A percentile compares a stretch with the other conserved stretches of the same genome.
Conservation (phyloP, 2,888 invertebrate species). For the Pollenia amentaria region DNA sequence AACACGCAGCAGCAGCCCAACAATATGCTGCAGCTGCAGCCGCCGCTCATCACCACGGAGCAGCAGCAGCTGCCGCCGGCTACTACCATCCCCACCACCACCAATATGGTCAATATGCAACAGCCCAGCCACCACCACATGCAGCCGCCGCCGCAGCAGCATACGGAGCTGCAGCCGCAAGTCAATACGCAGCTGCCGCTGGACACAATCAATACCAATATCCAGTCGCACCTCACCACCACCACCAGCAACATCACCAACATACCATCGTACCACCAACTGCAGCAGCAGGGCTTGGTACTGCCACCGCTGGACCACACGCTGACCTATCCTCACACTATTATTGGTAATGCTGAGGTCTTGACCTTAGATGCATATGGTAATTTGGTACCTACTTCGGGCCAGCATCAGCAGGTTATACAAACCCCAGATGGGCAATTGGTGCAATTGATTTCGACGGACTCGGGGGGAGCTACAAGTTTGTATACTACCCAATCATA, state of each 20-base stretch:
- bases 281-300: conserved; percentile 86
- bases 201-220: conserved; percentile 81
- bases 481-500: conserved; percentile 70
- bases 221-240: conserved; percentile 79
- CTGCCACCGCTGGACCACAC: conserved; percentile 87
- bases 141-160: conserved; percentile 77
- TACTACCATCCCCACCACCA: conserved; percentile 85
- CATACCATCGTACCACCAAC: conserved; percentile 84
- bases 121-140: conserved; percentile 79
- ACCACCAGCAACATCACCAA: conserved; percentile 80
- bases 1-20: conserved; percentile 78
- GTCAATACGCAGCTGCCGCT: conserved; percentile 78
- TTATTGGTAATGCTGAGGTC: conserved; percentile 88
- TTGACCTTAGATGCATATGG: conserved; percentile 80
- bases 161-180: conserved; percentile 75
- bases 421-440: conserved; percentile 81
- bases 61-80: conserved; percentile 52
- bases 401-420: conserved; percentile 75
- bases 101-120: conserved; percentile 80
- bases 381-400: conserved; percentile 75
- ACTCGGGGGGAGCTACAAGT: conserved; percentile 82
- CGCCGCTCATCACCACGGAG: conserved; percentile 84
- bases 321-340: conserved; percentile 89
- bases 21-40: conserved; percentile 77
- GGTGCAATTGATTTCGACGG: conserved; percentile 85